phyloP scores from a whole-genome alignment of 2,113 vertebrate genomes.

The Neomonachus schauinslandi region DNA sequence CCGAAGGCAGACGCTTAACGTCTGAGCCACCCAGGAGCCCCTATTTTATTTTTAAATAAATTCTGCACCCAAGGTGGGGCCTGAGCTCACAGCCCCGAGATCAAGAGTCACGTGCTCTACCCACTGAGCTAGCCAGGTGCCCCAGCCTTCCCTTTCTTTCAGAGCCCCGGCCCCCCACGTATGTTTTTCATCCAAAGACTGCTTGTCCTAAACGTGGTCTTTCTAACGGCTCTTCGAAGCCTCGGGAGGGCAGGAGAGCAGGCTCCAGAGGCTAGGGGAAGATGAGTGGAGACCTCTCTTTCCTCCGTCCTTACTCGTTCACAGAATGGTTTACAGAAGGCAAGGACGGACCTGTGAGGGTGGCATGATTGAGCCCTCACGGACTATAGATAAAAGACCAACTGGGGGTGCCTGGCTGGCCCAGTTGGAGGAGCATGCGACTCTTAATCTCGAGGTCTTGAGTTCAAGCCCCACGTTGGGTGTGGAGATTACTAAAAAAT shows the following conservation, averaged over 20 bases:
- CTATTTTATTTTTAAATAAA: not conserved
- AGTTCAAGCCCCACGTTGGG: too few species aligned
- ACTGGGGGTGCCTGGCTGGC: not conserved
- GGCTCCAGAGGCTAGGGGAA: not conserved
- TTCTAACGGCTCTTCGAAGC: not conserved
- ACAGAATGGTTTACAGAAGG: not conserved
- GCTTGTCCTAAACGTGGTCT: not conserved
- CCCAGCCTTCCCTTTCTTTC: not conserved
- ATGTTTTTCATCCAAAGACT: not conserved
- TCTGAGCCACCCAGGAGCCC: too few species aligned
- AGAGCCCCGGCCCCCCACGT: too few species aligned
- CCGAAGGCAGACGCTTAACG: too few species aligned
- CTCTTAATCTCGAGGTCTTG: too few species aligned
- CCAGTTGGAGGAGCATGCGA: too few species aligned
- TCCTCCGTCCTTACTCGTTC: not conserved
- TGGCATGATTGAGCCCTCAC: rapidly evolving
- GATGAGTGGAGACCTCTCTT: not conserved
- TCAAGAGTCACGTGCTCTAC: not conserved
- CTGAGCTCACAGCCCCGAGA: not conserved
- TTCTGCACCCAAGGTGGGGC: not conserved
- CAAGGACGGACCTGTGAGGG: not conserved
- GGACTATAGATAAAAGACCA: not conserved
- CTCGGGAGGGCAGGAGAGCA: not conserved
- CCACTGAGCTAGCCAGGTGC: not conserved
- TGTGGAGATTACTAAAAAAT: too few species aligned